Evolutionary conservation across 1,140 invertebrate genomes (phyloP), one percentile per base, ranked within the genome.

Genomic region (Apocrypta bakeri): DNA sequence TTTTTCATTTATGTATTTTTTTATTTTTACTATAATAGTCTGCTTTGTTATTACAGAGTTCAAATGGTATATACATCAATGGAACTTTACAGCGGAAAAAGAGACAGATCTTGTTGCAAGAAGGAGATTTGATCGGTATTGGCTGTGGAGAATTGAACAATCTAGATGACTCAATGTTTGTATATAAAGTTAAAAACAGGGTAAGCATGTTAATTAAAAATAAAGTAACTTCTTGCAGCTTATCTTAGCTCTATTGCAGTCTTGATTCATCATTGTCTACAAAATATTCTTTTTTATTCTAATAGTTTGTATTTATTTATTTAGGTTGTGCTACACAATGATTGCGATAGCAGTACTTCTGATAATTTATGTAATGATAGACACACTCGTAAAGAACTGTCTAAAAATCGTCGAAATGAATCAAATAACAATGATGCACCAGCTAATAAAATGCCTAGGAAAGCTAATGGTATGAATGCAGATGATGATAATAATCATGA

Each of bases 61-160:
- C 87, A 0, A 89, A 89, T 76, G 88, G 88, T 9, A 21, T 88
- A 56, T 89, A 24, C 66, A 74, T 89, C 21, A 89, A 89, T 83
- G 85, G 84, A 0, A 0, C 48, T 1, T 2, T 0, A 25, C 73
- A 85, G 66, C 1, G 61, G 1, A 31, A 85, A 33, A 73, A 63
- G 11, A 61, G 80, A 0, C 68, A 76, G 31, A 63, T 83, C 14
- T 64, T 76, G 40, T 66, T 89, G 29, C 9, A 29, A 1, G 63
- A 81, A 0, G 85, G 87, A 73, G 88, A 89, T 71, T 40, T 87
- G 17, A 83, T 89, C 79, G 87, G 88, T 8, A 84, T 89, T 71
- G 88, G 88, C 1, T 87, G 87, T 80, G 12, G 66, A 9, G 12
- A 77, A 29, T 1, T 40, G 11, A n/a, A 77, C 31, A 25, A 48